Conservation (phyloP, 1,140 invertebrate species). For the Drosophila punjabiensis region DNA sequence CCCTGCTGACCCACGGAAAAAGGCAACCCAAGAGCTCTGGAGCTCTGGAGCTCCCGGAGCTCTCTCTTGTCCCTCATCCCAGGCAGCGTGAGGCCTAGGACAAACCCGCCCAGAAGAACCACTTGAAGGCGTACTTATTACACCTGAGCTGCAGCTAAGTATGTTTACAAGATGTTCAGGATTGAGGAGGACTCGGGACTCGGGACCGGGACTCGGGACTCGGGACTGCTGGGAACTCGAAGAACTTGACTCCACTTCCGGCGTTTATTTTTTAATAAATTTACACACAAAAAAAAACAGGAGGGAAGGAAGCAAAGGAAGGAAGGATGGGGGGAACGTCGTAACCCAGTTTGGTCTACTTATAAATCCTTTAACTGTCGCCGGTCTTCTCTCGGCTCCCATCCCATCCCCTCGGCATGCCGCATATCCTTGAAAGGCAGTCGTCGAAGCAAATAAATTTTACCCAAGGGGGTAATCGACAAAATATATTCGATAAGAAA, state of each 20-base stretch:
- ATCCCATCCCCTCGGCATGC: not conserved
- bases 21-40: slow-evolving; percentile 12
- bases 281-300: slow-evolving; percentile 49
- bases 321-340: not conserved
- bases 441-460: slow-evolving; percentile 85
- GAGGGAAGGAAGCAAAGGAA: slow-evolving; percentile 1
- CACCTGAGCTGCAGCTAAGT: slow-evolving; percentile 83
- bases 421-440: slow-evolving; percentile 33
- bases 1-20: slow-evolving; percentile 21
- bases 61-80: not conserved
- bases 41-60: not conserved
- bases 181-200: slow-evolving; percentile 27
- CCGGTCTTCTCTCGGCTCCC: slow-evolving; percentile 23
- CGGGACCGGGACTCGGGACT: slow-evolving; percentile 7
- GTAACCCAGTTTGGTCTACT: slow-evolving; percentile 48
- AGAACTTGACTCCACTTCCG: slow-evolving; percentile 31
- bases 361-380: slow-evolving; percentile 85
- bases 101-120: slow-evolving; percentile 31
- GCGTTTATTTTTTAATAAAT: slow-evolving; percentile 77
- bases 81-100: not conserved
- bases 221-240: slow-evolving; percentile 1
- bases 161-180: slow-evolving; percentile 81
- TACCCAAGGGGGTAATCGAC: slow-evolving; percentile 85
- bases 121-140: slow-evolving; percentile 80
- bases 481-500: slow-evolving; percentile 84